Evolutionary conservation across 2,888 invertebrate species (phyloP).

Genomic region (Drosophila differens): DNA sequence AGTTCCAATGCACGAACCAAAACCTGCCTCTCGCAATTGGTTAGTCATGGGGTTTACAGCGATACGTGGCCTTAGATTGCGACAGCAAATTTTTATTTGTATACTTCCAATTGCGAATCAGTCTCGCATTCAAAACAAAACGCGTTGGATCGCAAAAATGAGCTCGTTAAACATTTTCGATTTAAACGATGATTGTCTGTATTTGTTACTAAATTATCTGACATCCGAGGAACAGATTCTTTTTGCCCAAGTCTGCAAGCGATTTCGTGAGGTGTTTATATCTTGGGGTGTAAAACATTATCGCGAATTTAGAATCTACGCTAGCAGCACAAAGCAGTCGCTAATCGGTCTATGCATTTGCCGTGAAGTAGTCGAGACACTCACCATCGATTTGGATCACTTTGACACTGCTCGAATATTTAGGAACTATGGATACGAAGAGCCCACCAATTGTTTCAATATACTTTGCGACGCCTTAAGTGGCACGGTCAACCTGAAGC

Average conservation of each 20-base stretch:
- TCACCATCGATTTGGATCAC: constrained; percentile 52
- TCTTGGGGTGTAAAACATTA: constrained; percentile 9
- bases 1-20: constrained; percentile 29
- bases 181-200: constrained; percentile 55
- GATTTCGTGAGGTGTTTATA: constrained; percentile 59
- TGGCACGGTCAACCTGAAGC: constrained; percentile 46
- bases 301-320: constrained; percentile 40
- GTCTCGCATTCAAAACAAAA: constrained; percentile 24
- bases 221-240: constrained; percentile 31
- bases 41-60: constrained; percentile 55
- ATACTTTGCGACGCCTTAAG: constrained; percentile 32
- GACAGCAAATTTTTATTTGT: constrained; percentile 6
- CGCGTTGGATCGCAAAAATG: constrained; percentile 30
- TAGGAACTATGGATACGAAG: constrained; percentile 17
- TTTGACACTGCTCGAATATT: constrained; percentile 32
- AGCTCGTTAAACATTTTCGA: constrained; percentile 40
- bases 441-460: constrained; percentile 36
- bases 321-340: constrained; percentile 3
- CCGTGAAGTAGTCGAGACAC: constrained; percentile 38
- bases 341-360: constrained; percentile 52
- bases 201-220: constrained; percentile 42
- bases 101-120: constrained; percentile 18
- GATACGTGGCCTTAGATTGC: constrained; percentile 52
- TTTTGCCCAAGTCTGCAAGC: constrained; percentile 54
- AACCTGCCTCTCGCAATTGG: constrained; percentile 31